These are phyloP conservation scores for Drosophila busckii DNA, from an alignment of 1,140 invertebrate genomes.

Conservation along the genomic window DNA sequence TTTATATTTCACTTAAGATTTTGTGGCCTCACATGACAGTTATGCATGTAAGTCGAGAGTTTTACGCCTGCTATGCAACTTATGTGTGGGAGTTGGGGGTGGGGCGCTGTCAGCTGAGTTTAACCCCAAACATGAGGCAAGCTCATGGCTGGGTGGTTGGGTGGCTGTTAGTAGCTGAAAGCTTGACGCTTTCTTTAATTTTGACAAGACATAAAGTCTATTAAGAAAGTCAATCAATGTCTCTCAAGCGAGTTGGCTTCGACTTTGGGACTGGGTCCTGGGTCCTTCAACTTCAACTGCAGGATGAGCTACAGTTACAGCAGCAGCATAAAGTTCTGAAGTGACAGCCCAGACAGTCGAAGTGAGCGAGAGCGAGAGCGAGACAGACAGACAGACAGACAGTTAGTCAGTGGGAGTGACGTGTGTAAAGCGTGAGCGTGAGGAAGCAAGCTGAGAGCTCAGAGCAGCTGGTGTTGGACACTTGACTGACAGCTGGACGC, in stretches of 20 bases:
- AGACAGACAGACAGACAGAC: neutral
- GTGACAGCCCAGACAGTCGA: conserved; percentile 53
- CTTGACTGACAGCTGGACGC: conserved; percentile 72
- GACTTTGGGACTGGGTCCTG: conserved; percentile 37
- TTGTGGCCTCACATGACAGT: neutral
- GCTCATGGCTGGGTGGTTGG: neutral
- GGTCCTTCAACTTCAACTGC: conserved; percentile 24
- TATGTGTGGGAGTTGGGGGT: conserved; percentile 18
- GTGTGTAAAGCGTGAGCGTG: conserved; percentile 14
- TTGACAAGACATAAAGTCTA: conserved; percentile 77
- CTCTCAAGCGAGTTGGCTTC: conserved; percentile 68
- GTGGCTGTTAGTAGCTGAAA: conserved; percentile 9
- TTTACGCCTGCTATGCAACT: conserved; percentile 8
- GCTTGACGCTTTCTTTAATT: conserved; percentile 61
- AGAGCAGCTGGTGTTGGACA: conserved; percentile 34
- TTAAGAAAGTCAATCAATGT: conserved; percentile 79
- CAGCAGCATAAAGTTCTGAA: conserved; percentile 62
- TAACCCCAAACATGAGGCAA: conserved; percentile 18
- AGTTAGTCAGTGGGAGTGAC: conserved; percentile 15
- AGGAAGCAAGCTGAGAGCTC: neutral
- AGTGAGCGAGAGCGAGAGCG: neutral
- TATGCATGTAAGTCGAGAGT: conserved; percentile 8
- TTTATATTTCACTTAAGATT: conserved; percentile 31
- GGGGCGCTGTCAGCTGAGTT: conserved; percentile 23
- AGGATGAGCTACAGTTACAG: conserved; percentile 44